Evolutionary conservation across 2,113 vertebrate genomes (phyloP).

Genomic region (Chionomys nivalis): DNA sequence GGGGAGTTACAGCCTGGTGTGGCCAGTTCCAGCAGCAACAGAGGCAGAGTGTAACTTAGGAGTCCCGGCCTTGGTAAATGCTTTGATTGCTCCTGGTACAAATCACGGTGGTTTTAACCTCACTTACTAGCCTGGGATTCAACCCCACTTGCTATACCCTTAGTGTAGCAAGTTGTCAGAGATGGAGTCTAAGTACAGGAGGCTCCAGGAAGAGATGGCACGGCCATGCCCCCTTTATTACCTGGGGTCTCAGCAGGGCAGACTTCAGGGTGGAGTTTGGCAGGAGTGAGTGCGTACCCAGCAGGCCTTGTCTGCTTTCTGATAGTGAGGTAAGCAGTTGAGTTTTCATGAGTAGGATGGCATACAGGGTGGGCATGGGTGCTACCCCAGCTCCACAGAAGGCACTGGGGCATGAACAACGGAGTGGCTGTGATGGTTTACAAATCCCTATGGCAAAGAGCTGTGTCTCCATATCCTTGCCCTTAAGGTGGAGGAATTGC

Average conservation of each 20-base stretch:
- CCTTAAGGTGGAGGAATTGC: neutral
- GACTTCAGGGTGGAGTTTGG: neutral
- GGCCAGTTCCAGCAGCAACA: neutral
- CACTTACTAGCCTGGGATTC: neutral
- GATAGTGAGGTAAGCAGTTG: neutral
- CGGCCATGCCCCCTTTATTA: accelerated
- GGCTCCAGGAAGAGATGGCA: neutral
- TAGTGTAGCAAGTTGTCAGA: neutral
- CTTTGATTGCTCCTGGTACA: neutral
- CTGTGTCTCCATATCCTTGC: neutral
- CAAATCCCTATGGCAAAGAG: neutral
- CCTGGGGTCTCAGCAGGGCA: too few relatives aligned
- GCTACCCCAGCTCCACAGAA: neutral
- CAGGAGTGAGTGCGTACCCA: neutral
- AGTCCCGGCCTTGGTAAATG: neutral
- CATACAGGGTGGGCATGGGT: too few relatives aligned
- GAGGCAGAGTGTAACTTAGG: neutral
- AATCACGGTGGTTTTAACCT: neutral
- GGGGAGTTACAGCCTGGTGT: neutral
- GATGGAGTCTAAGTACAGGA: neutral
- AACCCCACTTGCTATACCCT: neutral
- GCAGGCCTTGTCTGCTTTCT: neutral
- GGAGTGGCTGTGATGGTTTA: accelerated
- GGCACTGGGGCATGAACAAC: neutral
- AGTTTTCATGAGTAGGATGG: neutral